Evolutionary conservation across 2,888 invertebrate species (phyloP).

Genomic region (Pristionchus maxplancki): DNA sequence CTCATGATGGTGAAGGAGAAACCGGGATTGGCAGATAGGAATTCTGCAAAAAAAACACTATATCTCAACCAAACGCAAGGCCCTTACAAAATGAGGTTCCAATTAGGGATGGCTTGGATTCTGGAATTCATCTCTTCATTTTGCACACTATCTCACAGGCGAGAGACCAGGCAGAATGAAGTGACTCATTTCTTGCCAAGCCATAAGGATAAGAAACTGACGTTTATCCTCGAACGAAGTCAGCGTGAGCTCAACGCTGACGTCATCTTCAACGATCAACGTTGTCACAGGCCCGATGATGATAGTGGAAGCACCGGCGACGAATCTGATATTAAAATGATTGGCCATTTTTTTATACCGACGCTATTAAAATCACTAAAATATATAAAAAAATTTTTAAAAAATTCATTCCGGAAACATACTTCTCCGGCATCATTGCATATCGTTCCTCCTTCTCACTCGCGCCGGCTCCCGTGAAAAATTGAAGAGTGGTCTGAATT

Average conservation of each 20-base stretch:
- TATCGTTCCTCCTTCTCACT: background rate
- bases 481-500: conserved; percentile 4
- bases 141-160: too few species aligned
- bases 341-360: too few species aligned
- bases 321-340: too few species aligned
- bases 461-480: background rate
- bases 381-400: too few species aligned
- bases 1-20: background rate
- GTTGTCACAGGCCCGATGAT: background rate
- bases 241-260: background rate
- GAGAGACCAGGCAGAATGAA: too few species aligned
- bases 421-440: background rate
- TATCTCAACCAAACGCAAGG: background rate
- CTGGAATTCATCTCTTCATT: too few species aligned
- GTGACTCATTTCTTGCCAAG: too few species aligned
- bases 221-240: background rate
- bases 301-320: background rate
- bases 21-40: conserved; percentile 2
- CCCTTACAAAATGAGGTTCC: background rate
- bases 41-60: background rate
- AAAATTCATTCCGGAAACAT: background rate
- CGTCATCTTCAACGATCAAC: background rate
- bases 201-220: background rate
- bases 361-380: too few species aligned
- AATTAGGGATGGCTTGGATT: background rate